Conservation (phyloP, 2,888 invertebrate genomes). For the Anticlea derivata region DNA sequence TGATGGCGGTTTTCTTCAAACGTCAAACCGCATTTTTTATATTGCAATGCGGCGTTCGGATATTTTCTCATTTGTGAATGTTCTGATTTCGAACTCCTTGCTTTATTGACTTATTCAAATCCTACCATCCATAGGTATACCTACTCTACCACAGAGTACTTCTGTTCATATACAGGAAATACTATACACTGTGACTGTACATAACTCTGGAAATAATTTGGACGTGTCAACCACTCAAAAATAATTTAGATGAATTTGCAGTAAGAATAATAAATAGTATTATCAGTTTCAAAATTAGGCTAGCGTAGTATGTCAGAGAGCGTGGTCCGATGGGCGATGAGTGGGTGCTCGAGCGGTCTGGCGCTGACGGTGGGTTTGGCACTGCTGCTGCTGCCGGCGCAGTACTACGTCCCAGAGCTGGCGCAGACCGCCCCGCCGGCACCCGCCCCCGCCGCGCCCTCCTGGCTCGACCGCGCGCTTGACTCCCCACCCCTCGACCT, state of each 20-base stretch:
- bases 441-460: slow-evolving; percentile 15
- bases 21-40: no score
- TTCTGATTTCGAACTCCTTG: no score
- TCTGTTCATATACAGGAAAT: no score
- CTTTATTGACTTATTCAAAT: no score
- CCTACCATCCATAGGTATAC: no score
- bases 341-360: slow-evolving; percentile 59
- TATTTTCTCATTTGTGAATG: no score
- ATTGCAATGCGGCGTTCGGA: no score
- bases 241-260: slow-evolving; percentile 19
- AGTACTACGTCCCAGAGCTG: slow-evolving; percentile 63
- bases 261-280: slow-evolving; percentile 1
- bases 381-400: slow-evolving; percentile 61
- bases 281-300: slow-evolving; percentile 15
- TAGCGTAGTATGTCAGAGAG: slow-evolving; percentile 21
- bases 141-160: no score
- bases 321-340: slow-evolving; percentile 54
- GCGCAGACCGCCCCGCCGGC: slow-evolving; percentile 30
- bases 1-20: no score
- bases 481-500: slow-evolving; percentile 57
- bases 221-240: slow-evolving; percentile 33
- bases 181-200: no score
- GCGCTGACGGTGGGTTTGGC: slow-evolving; percentile 57
- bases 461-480: slow-evolving; percentile 20
- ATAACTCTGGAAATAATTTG: slow-evolving; percentile 32